These are phyloP conservation scores for Anolis apletophallus DNA, from an alignment of 2,797 vertebrate species.

Conservation along the genomic window DNA sequence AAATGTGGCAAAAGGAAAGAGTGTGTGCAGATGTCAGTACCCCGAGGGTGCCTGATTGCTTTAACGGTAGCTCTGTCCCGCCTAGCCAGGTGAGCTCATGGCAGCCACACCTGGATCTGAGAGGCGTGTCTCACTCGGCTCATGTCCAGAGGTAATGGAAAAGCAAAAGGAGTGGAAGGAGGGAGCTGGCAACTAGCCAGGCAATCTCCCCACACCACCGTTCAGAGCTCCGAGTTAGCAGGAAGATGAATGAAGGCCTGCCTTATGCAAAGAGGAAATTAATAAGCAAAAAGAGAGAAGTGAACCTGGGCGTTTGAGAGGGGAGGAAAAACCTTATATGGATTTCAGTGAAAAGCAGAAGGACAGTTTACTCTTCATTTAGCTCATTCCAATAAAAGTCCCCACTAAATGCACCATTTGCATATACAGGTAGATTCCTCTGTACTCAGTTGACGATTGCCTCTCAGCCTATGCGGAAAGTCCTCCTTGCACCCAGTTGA, in stretches of 20 bases:
- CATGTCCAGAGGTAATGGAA: slow-evolving; percentile 51
- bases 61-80: slow-evolving; percentile 64
- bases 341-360: slow-evolving; percentile 2
- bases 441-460: not conserved
- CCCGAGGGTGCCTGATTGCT: slow-evolving; percentile 37
- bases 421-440: not conserved
- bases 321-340: not conserved
- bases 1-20: slow-evolving; percentile 38
- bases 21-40: not conserved
- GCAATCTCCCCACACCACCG: not conserved
- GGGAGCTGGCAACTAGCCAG: slow-evolving; percentile 1
- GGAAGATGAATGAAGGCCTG: not conserved
- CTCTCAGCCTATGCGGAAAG: not conserved
- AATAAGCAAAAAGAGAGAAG: not conserved
- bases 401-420: not conserved
- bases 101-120: slow-evolving; percentile 33
- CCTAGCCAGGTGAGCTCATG: slow-evolving; percentile 69
- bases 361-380: not conserved
- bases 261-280: slow-evolving; percentile 1
- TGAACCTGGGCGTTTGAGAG: not conserved
- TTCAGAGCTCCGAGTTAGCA: not conserved
- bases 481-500: no score
- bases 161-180: slow-evolving; percentile 3
- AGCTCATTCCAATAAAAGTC: not conserved
- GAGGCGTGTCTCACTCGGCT: slow-evolving; percentile 40